Percentiles rank a stretch among this genome's conserved stretches.
Evolutionary conservation across 2,888 invertebrate genomes (phyloP).

Genomic region (Shargacucullia verbasci): DNA sequence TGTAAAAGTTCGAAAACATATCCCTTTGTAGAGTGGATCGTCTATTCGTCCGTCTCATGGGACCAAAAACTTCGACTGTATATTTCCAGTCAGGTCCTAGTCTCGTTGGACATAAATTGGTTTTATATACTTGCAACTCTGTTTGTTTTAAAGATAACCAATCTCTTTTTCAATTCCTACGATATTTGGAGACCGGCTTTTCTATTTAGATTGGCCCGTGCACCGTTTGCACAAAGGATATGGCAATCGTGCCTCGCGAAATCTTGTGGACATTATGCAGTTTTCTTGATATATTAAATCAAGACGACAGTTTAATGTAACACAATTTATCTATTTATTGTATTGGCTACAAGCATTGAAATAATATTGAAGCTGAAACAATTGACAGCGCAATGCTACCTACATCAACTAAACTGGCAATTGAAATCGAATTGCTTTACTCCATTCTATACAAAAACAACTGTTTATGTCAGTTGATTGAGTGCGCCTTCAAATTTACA

Average conservation of each 20-base stretch:
- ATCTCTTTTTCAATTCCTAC: slow-evolving; percentile 41
- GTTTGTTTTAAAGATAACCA: slow-evolving; percentile 38
- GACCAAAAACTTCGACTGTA: slow-evolving; percentile 56
- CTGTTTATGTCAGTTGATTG: slow-evolving; percentile 17
- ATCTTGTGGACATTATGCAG: slow-evolving; percentile 22
- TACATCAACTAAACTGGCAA: slow-evolving; percentile 6
- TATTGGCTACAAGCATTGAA: slow-evolving; percentile 18
- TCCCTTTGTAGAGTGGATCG: slow-evolving; percentile 33
- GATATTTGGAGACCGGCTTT: slow-evolving; percentile 22
- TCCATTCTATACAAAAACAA: slow-evolving; percentile 10
- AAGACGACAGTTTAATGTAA: slow-evolving; percentile 20
- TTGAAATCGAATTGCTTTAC: slow-evolving; percentile 10
- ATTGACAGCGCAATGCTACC: slow-evolving; percentile 10
- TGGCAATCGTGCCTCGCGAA: slow-evolving; percentile 11
- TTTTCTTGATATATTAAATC: slow-evolving; percentile 35
- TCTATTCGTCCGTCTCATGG: slow-evolving; percentile 46
- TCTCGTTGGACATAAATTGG: slow-evolving; percentile 49
- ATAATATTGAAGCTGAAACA: slow-evolving; percentile 10
- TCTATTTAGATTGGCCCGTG: slow-evolving; percentile 28
- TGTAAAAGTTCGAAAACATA: slow-evolving; percentile 45
- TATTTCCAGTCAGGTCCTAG: slow-evolving; percentile 42
- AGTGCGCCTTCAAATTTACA: slow-evolving; percentile 12
- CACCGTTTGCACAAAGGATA: slow-evolving; percentile 14
- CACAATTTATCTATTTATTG: slow-evolving; percentile 29
- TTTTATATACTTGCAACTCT: slow-evolving; percentile 52